Base-by-base conservation (phyloP, 2,113 vertebrate species). In the Silurus meridionalis region DNA sequence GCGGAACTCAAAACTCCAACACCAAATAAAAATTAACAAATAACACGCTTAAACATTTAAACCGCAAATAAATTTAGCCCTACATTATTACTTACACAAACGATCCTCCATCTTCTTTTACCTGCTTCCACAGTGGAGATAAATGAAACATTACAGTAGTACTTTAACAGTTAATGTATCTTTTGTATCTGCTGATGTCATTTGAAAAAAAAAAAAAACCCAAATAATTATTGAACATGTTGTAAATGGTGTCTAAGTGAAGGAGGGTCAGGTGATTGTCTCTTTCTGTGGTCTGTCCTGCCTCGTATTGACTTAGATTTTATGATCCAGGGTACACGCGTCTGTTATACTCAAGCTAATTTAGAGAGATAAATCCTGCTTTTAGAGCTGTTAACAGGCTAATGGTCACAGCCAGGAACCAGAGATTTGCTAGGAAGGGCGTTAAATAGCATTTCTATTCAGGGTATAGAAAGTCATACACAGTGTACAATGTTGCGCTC, bases 331-430 rank as follows among this genome's bases (percentile, higher is more conserved):
- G 96, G 94, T 95, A 95, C 95, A 90, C 88, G 96, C 94, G 37
- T 37, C 93, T 97, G 96, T 96, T 97, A 96, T 96, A 96, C 94
- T 93, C 93, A 90, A 93, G 92, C 95, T 98, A 96, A 98, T 98
- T 98, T 97, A 94, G 93, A 93, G 94, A 95, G 95, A 96, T 97
- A 97, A 97, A 97, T 98, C 94, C 95, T 95, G 93, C 95, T 96
- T 97, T 97, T 97, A 97, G 95, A 97, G 96, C 95, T 96, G 95
- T 97, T 98, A 98, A 98, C 96, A 95, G 96, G 95, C 95, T 97
- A 97, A 97, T 97, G 96, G 95, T 96, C 95, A 94, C 92, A 95
- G 96, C 95, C 92, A 95, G 82, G 53, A 87, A 93, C 92, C 93
- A 93, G 96, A 95, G 95, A 95, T 96, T 97, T 94, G 95, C 50